A percentile compares a stretch with the other conserved stretches of the same genome.
These are phyloP conservation scores for Ailurus styani DNA, from an alignment of 2,113 vertebrate species.

Conservation along the genomic window DNA sequence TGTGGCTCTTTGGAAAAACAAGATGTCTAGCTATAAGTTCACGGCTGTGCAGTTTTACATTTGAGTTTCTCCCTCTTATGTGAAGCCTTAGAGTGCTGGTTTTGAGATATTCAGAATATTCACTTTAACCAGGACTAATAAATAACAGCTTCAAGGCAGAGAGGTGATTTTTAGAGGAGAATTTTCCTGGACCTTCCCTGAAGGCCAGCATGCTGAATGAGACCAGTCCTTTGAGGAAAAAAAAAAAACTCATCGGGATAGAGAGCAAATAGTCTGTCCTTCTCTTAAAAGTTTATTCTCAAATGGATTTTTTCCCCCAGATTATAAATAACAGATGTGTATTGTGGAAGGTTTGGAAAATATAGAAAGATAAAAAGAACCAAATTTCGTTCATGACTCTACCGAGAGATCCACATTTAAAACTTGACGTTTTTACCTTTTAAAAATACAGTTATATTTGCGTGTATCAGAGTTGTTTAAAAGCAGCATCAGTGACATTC, in stretches of 20 bases:
- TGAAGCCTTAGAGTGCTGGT: neutral
- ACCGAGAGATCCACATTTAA: neutral
- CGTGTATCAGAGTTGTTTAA: neutral
- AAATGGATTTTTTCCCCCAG: neutral
- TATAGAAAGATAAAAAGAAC: neutral
- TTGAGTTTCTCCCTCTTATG: neutral
- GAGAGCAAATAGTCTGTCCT: neutral
- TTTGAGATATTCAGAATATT: constrained; percentile 40
- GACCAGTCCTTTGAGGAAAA: constrained; percentile 52
- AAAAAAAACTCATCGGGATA: neutral
- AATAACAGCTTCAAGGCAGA: neutral
- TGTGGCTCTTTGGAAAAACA: constrained; percentile 40
- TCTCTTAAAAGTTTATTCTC: neutral
- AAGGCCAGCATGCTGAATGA: constrained; percentile 54
- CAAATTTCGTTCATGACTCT: neutral
- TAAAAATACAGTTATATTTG: neutral
- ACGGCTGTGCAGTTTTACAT: neutral
- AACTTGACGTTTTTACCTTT: neutral
- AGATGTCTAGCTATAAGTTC: neutral
- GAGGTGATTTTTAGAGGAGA: constrained; percentile 55
- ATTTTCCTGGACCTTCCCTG: constrained; percentile 59
- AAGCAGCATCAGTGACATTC: neutral
- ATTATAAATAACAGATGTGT: neutral
- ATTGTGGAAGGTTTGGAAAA: constrained; percentile 11
- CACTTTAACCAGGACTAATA: constrained; percentile 49